Evolutionary conservation across 64 coral and sea anemone genomes (phyloP), one percentile per base, ranked within the genome.

Genomic region (Montipora foliosa): DNA sequence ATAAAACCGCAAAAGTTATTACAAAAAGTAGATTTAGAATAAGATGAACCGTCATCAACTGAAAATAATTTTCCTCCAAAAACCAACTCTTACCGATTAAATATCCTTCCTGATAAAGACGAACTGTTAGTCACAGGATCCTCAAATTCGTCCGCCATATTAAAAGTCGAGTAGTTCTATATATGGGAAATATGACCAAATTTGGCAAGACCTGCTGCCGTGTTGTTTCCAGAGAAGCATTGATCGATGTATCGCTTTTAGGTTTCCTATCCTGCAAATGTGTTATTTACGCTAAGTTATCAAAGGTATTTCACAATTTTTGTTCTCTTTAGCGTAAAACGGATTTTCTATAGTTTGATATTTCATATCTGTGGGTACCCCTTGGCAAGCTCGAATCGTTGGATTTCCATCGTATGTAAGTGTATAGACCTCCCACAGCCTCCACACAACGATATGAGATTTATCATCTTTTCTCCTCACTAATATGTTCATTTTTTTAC

Each of bases 151-250:
- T 79, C 91, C 81, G 95, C 95, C 95, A 94, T 94, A 50, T 96
- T 96, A 87, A 62, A 84, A 55, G 71, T 20, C 3, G 48, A 16
- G 68, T 19, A 58, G 8, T 1, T 75, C 78, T 14, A 79, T 85
- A 93, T 93, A 86, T 85, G 91, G 95, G 48, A 13, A 90, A 19
- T 67, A 57, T 88, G 44, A 91, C 95, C 91, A 97, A 91, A 97
- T 97, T 89, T 71, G 81, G 49, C 19, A 60, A 55, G 61, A 44
- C 46, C 16, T 67, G 44, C 47, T 19, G 3, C 9, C 16, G 19
- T 37, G 62, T 86, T 70, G 62, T 86, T 86, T 71, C 49, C 17
- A 64, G 8, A 11, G 29, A 86, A 71, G 4, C 62, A 6, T 49
- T 68, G 64, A 5, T 60, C 59, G 81, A 68, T 14, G 60, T 15